Base-by-base conservation (phyloP, 2,888 invertebrate genomes). In the Drosophila aldrichi region DNA sequence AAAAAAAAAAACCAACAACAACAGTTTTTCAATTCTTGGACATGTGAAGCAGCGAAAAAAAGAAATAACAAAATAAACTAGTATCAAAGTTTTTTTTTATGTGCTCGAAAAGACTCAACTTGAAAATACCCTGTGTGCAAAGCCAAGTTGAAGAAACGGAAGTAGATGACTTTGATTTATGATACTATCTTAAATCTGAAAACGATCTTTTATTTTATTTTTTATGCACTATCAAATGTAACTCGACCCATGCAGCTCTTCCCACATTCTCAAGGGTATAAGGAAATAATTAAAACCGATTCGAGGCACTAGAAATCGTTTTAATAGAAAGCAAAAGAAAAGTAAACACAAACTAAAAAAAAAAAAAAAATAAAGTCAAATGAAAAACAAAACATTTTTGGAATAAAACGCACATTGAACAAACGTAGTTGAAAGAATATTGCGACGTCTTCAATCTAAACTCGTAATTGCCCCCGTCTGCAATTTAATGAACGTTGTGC, bases 241-340 rank as follows among this genome's bases (percentile, higher is more conserved):
- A 18, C 14, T 51, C 18, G 8, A 12, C 5, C 8, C 0, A 44
- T 20, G 29, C 44, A 32, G 22, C 12, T 25, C 2, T 9, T 5
- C 6, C 9, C 18, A 0, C 12, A 67, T 46, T 52, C 12, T 38
- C 67, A 67, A 68, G 68, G 68, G 68, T 65, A 65, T 65, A 25
- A 18, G 29, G 40, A 58, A 59, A 59, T 52, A 75, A 69, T 56
- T 48, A 56, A 38, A 41, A 25, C n/a, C 57, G 29, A 29, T 34
- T 63, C 22, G 29, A 32, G 8, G 60, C 61, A 40, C 51, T 41
- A 44, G 62, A 67, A 59, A 68, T 49, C 63, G 48, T 41, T 63
- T 51, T 36, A 10, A 70, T 77, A 81, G 81, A 81, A 79, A 79
- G 79, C 68, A 77, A 81, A 77, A 62, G 79, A 79, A 79, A 78